These are phyloP conservation scores for Troides aeacus DNA, from an alignment of 2,888 invertebrate species.

Conservation along the genomic window DNA sequence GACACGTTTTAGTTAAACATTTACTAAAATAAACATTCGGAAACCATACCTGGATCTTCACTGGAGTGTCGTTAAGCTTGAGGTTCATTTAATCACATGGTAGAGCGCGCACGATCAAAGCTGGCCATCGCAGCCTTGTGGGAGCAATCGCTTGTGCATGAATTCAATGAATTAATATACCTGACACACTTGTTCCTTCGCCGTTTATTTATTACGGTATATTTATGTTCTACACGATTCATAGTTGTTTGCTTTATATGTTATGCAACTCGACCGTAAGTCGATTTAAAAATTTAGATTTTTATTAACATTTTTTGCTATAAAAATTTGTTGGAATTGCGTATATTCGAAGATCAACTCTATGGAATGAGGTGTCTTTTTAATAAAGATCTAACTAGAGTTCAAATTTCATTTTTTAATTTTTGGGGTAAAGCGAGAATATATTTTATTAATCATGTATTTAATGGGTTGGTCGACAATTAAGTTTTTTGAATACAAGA, in stretches of 20 bases:
- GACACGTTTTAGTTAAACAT: neutral
- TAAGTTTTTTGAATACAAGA: no score
- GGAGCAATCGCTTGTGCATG: slow-evolving; percentile 63
- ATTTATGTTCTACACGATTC: slow-evolving; percentile 21
- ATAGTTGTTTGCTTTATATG: slow-evolving; percentile 6
- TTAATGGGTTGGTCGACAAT: no score
- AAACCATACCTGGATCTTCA: slow-evolving; percentile 13
- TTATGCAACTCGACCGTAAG: slow-evolving; percentile 9
- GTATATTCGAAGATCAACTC: no score
- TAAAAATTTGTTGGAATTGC: no score
- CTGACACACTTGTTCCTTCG: slow-evolving; percentile 59
- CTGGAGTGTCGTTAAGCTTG: slow-evolving; percentile 39
- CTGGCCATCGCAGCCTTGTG: slow-evolving; percentile 50
- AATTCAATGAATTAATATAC: slow-evolving; percentile 70
- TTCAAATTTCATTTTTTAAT: no score
- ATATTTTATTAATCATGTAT: no score
- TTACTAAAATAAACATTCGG: slow-evolving; percentile 22
- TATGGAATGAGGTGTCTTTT: no score
- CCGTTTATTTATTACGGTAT: slow-evolving; percentile 29
- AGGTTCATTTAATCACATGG: slow-evolving; percentile 69
- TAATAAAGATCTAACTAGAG: no score
- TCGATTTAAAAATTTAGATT: neutral
- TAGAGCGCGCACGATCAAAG: slow-evolving; percentile 75
- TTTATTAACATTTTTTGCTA: no score
- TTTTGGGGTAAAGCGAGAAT: no score